These are phyloP conservation scores for Teinopalpus imperialis DNA, from an alignment of 2,888 invertebrate species.

Conservation along the genomic window DNA sequence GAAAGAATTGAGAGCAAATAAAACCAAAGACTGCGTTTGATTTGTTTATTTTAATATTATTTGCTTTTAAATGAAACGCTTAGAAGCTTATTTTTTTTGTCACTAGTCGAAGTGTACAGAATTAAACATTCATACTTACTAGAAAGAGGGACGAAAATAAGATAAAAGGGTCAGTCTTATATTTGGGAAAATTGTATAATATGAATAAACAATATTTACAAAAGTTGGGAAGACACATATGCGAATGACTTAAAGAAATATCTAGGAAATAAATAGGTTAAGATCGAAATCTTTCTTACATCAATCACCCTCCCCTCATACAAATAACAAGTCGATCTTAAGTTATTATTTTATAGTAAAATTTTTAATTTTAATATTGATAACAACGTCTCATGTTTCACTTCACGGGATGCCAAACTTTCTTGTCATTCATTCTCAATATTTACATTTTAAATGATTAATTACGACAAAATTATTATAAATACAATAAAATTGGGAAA, in stretches of 20 bases:
- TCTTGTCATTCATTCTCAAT: constrained; percentile 69
- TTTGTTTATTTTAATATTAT: constrained; percentile 74
- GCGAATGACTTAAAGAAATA: constrained; percentile 61
- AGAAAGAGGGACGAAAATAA: constrained; percentile 76
- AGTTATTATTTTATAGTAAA: constrained; percentile 44
- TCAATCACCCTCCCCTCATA: constrained; percentile 58
- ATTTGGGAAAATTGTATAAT: constrained; percentile 79
- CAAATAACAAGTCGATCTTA: constrained; percentile 63
- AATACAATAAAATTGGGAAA: constrained; percentile 66
- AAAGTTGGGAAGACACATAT: constrained; percentile 77
- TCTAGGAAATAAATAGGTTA: constrained; percentile 59
- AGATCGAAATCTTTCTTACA: constrained; percentile 46
- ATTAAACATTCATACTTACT: constrained; percentile 54
- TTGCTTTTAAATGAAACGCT: constrained; percentile 67
- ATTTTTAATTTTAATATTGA: constrained; percentile 58
- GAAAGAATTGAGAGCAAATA: constrained; percentile 29
- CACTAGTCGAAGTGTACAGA: constrained; percentile 65
- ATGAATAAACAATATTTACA: constrained; percentile 75
- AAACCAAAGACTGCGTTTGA: constrained; percentile 44
- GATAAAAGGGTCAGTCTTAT: constrained; percentile 82
- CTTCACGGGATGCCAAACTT: constrained; percentile 65
- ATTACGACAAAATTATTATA: constrained; percentile 60
- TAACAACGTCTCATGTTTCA: constrained; percentile 75
- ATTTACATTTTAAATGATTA: constrained; percentile 63
- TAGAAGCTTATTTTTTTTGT: constrained; percentile 68